Conservation (phyloP, 2,797 vertebrate genomes). For the Catostomus latipinnis region DNA sequence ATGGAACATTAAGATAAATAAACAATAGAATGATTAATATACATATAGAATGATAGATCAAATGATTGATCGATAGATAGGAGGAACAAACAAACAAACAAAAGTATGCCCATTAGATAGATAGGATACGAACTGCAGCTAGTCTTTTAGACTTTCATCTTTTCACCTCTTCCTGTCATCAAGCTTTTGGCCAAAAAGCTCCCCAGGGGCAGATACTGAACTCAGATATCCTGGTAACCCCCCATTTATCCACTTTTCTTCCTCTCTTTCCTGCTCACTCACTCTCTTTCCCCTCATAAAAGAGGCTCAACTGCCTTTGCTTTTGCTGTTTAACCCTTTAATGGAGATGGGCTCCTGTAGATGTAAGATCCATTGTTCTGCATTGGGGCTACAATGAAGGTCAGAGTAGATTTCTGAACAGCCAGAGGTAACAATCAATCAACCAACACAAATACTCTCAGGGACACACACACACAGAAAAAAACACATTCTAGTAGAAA, state of each 20-base stretch:
- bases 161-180: constrained; percentile 60
- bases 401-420: constrained; percentile 61
- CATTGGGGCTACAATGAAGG: constrained; percentile 43
- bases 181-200: constrained; percentile 53
- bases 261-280: constrained; percentile 50
- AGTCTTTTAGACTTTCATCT: constrained; percentile 59
- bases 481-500: not conserved
- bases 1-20: no score
- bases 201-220: constrained; percentile 68
- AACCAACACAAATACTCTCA: not conserved
- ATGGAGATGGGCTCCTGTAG: not conserved
- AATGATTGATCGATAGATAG: no score
- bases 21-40: no score
- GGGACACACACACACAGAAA: constrained; percentile 1
- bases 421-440: constrained; percentile 66
- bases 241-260: not conserved
- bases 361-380: constrained; percentile 61
- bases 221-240: constrained; percentile 66
- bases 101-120: no score
- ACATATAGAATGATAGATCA: no score
- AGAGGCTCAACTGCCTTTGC: constrained; percentile 13
- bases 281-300: constrained; percentile 36
- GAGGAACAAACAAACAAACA: no score
- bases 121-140: no score
- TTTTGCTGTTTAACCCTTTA: constrained; percentile 16